These are phyloP conservation scores for Molossus alvarezi DNA, from an alignment of 2,797 vertebrate species.

Conservation along the genomic window DNA sequence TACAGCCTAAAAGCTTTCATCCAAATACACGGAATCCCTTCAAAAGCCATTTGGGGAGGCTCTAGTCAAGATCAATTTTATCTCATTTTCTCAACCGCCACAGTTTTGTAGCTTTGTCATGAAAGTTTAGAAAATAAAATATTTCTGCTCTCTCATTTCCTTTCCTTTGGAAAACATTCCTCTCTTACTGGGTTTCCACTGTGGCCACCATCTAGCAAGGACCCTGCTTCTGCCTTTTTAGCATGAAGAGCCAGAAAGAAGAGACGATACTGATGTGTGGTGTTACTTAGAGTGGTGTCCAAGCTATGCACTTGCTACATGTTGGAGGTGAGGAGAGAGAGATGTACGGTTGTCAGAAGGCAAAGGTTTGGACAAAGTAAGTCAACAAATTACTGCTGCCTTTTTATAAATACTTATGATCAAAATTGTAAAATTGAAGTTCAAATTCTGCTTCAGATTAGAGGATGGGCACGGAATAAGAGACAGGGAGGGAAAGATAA, in stretches of 20 bases:
- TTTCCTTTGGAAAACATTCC: not conserved
- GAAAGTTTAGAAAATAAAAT: constrained; percentile 72
- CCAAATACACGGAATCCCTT: constrained; percentile 21
- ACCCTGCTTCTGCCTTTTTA: not conserved
- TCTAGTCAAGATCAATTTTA: constrained; percentile 53
- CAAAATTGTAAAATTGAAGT: not conserved
- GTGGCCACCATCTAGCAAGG: not conserved
- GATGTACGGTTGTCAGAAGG: not conserved
- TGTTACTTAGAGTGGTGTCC: not conserved
- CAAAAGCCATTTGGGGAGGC: constrained; percentile 36
- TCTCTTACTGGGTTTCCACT: not conserved
- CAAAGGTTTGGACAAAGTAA: not conserved
- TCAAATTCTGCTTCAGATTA: not conserved
- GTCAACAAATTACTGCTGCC: not conserved
- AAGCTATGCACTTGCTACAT: not conserved
- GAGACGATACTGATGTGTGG: not conserved
- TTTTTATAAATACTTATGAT: not conserved
- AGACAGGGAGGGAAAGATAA: not conserved
- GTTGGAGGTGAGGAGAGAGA: not conserved
- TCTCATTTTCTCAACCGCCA: constrained; percentile 73
- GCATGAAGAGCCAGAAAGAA: not conserved
- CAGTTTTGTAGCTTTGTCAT: constrained; percentile 12
- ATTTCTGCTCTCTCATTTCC: constrained; percentile 63
- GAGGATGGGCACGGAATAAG: not conserved
- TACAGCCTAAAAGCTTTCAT: constrained; percentile 59